Conservation (phyloP, 2,113 vertebrate species). For the Hystrix brachyura region DNA sequence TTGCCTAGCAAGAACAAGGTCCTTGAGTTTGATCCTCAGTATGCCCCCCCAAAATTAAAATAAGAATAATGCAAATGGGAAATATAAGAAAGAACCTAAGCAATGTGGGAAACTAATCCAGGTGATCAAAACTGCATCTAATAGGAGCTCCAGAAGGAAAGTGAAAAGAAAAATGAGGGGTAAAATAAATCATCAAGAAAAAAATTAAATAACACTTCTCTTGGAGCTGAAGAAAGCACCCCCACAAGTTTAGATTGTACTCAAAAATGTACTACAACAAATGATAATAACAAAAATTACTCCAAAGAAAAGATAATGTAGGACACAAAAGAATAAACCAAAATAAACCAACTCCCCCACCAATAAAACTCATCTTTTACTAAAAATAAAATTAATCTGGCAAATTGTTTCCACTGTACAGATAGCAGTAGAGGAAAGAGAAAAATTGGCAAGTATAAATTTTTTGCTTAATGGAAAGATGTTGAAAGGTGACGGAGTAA, state of each 20-base stretch:
- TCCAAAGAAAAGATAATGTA: background rate
- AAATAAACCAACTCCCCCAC: background rate
- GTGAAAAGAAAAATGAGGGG: background rate
- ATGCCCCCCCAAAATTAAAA: background rate
- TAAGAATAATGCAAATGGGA: background rate
- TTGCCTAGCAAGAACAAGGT: too few relatives aligned
- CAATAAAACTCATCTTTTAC: background rate
- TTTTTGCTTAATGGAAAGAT: conserved; percentile 4
- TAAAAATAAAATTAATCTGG: conserved; percentile 27
- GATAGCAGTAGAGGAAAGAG: background rate
- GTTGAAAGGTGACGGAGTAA: background rate
- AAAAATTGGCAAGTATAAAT: background rate
- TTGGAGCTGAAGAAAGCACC: background rate
- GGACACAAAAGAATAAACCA: background rate
- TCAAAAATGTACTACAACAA: background rate
- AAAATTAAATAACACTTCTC: background rate
- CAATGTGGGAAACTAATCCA: background rate
- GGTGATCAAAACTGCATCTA: background rate
- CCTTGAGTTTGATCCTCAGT: too few relatives aligned
- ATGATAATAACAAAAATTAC: background rate
- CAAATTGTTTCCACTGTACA: background rate
- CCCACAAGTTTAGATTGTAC: background rate
- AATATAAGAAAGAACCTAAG: conserved; percentile 14
- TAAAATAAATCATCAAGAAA: background rate
- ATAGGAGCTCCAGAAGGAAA: background rate